Percentiles rank a stretch among this genome's conserved stretches.
phyloP scores from a whole-genome alignment of 1,140 invertebrate species.

The Augochlora pura region DNA sequence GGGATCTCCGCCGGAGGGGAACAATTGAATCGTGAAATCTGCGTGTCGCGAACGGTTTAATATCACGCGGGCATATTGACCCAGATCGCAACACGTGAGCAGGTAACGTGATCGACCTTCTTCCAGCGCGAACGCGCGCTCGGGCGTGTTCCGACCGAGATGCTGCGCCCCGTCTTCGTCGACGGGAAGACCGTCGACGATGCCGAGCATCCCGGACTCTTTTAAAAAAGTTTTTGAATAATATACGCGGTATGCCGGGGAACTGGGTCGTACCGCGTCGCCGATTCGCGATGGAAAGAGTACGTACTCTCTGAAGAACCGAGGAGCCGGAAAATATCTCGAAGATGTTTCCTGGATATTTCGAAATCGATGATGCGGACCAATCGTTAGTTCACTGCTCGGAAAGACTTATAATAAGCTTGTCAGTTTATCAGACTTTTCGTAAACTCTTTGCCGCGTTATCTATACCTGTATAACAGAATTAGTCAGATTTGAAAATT shows the following conservation, averaged over 20 bases:
- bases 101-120: constrained; percentile 58
- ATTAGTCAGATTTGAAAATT: no score
- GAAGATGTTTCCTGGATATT: no score
- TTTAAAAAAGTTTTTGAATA: constrained; percentile 17
- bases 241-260: not conserved
- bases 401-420: no score
- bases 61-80: constrained; percentile 60
- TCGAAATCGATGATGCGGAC: no score
- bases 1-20: no score
- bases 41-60: constrained; percentile 50
- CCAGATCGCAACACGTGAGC: constrained; percentile 63
- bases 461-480: no score
- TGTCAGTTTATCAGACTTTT: no score
- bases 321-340: not conserved
- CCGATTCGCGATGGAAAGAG: not conserved
- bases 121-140: constrained; percentile 42
- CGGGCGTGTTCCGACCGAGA: not conserved
- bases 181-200: not conserved
- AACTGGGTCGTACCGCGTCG: constrained; percentile 25
- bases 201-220: not conserved
- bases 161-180: not conserved
- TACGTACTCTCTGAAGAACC: no score
- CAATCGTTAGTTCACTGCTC: no score
- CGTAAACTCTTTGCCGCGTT: no score
- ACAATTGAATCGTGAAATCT: constrained; percentile 28